Evolutionary conservation across 2,888 invertebrate genomes (phyloP), one percentile per base, ranked within the genome.

Genomic region (Euplagia quadripunctaria): DNA sequence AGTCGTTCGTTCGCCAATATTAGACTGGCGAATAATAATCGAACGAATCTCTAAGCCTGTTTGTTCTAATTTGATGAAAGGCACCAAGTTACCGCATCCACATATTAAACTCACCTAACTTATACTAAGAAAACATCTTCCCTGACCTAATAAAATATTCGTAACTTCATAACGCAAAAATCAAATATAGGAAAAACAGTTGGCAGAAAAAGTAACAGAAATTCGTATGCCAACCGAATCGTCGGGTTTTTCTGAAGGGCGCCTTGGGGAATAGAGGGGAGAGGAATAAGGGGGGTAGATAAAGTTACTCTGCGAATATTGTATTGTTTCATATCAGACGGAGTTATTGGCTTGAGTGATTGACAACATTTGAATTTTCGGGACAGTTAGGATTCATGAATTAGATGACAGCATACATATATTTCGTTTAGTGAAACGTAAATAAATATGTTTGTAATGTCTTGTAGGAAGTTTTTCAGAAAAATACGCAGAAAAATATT

Each of bases 111-210:
- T 58, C 52, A 16, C 31, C 63, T 31, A 64, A 70, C 52, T 64
- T 52, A 72, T 41, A 70, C 49, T 69, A 73, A 73, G 42, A 49
- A 49, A 75, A 75, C 71, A 76, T 68, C 51, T 63, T 46, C 1
- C 68, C 73, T 71, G 16, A 75, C 75, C 71, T 76, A 75, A 80
- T 83, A 81, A 80, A 84, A 79, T 80, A 82, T 84, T 79, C 79
- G 49, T 63, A 80, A 82, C 65, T 78, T 71, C 75, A 72, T 79
- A 82, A 77, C 77, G 71, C 72, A 77, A 71, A 79, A 80, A 81
- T 82, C 81, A 76, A 79, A 84, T 82, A 82, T 77, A 82, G 74
- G 71, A 79, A 83, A 82, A 83, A 79, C 79, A 76, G 70, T 81
- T 61, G 41, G 64, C 31, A 63, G 66, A 64, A 70, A 76, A 79